Percentiles rank a stretch among this genome's conserved stretches.
These are phyloP conservation scores for Protobothrops flavoviridis DNA, from an alignment of 2,113 vertebrate genomes.

Conservation along the genomic window DNA sequence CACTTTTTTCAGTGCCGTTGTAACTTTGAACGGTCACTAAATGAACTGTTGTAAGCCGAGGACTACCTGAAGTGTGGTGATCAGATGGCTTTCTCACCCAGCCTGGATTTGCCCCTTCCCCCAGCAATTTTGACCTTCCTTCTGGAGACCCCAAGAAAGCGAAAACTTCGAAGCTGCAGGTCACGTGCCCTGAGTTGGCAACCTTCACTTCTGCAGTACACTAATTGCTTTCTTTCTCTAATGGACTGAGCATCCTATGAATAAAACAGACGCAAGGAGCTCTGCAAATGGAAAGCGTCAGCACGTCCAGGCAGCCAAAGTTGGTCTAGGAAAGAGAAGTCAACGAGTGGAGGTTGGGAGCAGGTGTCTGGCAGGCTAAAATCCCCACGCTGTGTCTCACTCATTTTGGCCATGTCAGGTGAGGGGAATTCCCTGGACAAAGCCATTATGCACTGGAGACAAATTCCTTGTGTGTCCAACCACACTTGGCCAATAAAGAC, in stretches of 20 bases:
- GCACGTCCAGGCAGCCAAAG: neutral
- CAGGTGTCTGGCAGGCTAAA: neutral
- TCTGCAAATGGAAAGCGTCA: neutral
- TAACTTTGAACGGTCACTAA: neutral
- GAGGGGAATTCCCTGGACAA: neutral
- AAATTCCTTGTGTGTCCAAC: no score
- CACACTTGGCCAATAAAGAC: no score
- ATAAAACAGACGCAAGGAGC: neutral
- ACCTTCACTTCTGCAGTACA: neutral
- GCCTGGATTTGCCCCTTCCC: neutral
- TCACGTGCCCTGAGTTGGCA: neutral
- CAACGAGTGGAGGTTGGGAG: neutral
- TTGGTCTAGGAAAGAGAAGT: neutral
- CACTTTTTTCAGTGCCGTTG: neutral
- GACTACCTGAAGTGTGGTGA: neutral
- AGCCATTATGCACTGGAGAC: neutral
- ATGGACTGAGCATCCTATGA: neutral
- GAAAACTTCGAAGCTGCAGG: neutral
- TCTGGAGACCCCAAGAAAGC: neutral
- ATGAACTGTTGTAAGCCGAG: neutral
- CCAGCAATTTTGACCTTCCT: neutral
- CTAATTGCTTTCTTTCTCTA: neutral
- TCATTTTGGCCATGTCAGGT: neutral
- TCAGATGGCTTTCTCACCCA: neutral
- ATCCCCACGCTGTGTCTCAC: neutral